phyloP scores from a whole-genome alignment of 2,888 invertebrate genomes.

The Pecten maximus region DNA sequence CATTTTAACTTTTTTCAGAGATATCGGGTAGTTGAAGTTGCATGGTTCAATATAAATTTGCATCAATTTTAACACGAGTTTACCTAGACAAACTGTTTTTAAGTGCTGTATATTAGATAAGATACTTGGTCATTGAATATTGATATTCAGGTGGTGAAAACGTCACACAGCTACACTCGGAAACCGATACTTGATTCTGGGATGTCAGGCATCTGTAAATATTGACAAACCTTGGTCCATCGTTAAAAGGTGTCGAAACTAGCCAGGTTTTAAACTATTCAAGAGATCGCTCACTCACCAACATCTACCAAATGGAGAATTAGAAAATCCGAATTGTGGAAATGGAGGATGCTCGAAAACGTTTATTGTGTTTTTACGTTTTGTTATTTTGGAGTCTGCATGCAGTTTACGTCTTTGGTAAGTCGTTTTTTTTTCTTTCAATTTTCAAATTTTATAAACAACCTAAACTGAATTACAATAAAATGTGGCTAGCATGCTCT shows the following conservation, averaged over 20 bases:
- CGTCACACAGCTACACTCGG: not conserved
- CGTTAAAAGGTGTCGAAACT: not conserved
- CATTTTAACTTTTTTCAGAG: too few relatives aligned
- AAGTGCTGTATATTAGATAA: too few relatives aligned
- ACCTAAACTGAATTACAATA: not conserved
- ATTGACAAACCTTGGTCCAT: not conserved
- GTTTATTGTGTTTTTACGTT: not conserved
- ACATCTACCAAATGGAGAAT: not conserved
- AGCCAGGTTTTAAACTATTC: not conserved
- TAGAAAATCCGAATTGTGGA: not conserved
- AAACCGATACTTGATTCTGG: not conserved
- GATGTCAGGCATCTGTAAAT: conserved; percentile 13
- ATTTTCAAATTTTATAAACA: not conserved
- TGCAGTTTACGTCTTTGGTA: not conserved
- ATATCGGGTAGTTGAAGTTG: too few relatives aligned
- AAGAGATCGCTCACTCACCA: not conserved
- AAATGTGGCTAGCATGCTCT: too few relatives aligned
- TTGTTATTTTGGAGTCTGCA: not conserved
- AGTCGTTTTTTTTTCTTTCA: not conserved
- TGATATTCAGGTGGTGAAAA: too few relatives aligned
- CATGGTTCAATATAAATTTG: too few relatives aligned
- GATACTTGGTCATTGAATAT: too few relatives aligned
- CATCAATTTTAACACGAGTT: too few relatives aligned
- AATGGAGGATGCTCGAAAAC: not conserved
- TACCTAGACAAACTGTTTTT: too few relatives aligned